Base-by-base conservation (phyloP, 2,113 vertebrate species). In the Oncorhynchus gorbuscha region DNA sequence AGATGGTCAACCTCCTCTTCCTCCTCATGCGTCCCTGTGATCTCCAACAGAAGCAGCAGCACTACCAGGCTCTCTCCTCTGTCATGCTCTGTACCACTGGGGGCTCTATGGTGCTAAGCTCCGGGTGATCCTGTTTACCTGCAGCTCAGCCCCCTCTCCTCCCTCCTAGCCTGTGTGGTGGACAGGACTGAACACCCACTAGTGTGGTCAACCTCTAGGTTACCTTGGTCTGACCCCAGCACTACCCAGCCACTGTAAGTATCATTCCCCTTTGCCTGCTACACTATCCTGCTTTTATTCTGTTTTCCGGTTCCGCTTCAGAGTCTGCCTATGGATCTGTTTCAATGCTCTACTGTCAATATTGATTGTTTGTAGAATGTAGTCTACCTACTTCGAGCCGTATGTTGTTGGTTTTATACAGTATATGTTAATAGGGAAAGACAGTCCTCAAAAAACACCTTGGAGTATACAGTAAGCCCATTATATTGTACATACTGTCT, bases 201-300 rank as follows among this genome's bases (percentile, higher is more conserved):
- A 9, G 39, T 11, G 39, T 45, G 39, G 39, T 45, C 39, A 45
- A 45, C 39, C 39, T 45, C 39, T 45, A 45, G 39, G 39, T 45
- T 45, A 45, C 39, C 39, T 12, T 45, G 39, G 9, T 45, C 39
- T 45, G 39, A 45, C 39, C 39, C 22, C 22, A 64, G 22, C 62
- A 26, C 22, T n/a, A 64, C 62, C 62, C n/a, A 64, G n/a, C 62
- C 62, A 22, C 62, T n/a, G 62, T 64, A 26, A 64, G 62, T 64
- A 64, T 18, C 20, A 64, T n/a, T 26, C 39, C 9, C 2, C 9
- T 45, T 45, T 45, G 39, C 39, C 9, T 11, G 39, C 3, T 11
- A n/a, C 11, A 26, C 62, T 64, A 26, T 5, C 22, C 9, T 3
- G 20, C 62, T 64, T 64, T n/a, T 22, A 5, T 64, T 64, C 22